Evolutionary conservation across 2,797 vertebrate genomes (phyloP).

Genomic region (Erithacus rubecula): DNA sequence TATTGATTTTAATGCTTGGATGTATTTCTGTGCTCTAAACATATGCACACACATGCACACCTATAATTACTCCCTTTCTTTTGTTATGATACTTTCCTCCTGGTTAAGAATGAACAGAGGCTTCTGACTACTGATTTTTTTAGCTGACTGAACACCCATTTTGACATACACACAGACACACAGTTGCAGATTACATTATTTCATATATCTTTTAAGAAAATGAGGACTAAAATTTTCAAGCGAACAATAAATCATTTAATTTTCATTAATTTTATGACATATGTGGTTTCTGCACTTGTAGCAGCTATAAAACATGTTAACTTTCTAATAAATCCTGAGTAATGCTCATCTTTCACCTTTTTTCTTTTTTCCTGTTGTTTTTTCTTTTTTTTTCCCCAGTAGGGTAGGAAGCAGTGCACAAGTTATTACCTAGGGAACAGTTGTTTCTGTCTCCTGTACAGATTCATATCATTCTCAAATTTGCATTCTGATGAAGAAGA

Average conservation of each 20-base stretch:
- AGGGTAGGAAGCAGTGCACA: not conserved
- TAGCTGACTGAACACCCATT: not conserved
- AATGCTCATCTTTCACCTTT: constrained; percentile 19
- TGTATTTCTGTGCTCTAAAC: not conserved
- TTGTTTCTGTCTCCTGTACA: constrained; percentile 64
- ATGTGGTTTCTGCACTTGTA: constrained; percentile 51
- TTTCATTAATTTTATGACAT: constrained; percentile 65
- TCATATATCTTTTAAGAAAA: constrained; percentile 41
- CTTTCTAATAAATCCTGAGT: constrained; percentile 47
- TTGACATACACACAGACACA: not conserved
- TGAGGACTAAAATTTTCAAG: not conserved
- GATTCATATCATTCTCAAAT: constrained; percentile 72
- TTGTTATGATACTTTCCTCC: not conserved
- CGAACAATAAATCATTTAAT: constrained; percentile 47
- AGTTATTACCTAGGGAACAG: constrained; percentile 69
- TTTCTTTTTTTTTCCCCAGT: not conserved
- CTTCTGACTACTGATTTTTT: not conserved
- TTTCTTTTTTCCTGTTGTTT: not conserved
- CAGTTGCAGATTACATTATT: constrained; percentile 6
- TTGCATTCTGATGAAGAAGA: constrained; percentile 73
- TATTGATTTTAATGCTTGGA: not conserved
- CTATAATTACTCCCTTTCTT: not conserved
- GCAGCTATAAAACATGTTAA: constrained; percentile 65
- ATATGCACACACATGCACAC: not conserved
- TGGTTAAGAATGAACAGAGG: not conserved